These are phyloP conservation scores for Leptogaster cylindrica DNA, from an alignment of 2,888 invertebrate species.

Conservation along the genomic window DNA sequence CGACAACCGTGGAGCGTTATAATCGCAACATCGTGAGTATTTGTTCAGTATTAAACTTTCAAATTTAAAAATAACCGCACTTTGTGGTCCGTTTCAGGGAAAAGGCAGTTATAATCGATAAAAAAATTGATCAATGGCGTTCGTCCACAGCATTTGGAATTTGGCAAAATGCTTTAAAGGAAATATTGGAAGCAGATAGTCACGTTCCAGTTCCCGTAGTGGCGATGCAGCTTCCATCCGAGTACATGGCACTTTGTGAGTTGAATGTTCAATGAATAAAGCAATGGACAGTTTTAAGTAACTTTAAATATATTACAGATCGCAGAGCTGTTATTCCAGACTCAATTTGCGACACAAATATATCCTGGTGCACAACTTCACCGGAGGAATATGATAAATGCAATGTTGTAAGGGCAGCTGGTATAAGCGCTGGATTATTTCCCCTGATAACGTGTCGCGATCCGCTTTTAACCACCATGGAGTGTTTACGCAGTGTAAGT, in stretches of 20 bases:
- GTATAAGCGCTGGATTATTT: slow-evolving; percentile 66
- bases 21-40: slow-evolving; percentile 53
- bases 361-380: slow-evolving; percentile 70
- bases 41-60: background rate
- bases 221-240: slow-evolving; percentile 43
- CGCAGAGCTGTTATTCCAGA: too few relatives aligned
- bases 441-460: slow-evolving; percentile 66
- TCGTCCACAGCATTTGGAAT: slow-evolving; percentile 29
- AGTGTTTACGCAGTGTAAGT: slow-evolving; percentile 66
- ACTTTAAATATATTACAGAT: too few relatives aligned
- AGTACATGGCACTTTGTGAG: slow-evolving; percentile 45
- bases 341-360: slow-evolving; percentile 46
- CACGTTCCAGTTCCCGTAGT: slow-evolving; percentile 10
- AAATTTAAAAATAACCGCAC: too few relatives aligned
- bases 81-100: slow-evolving; percentile 46
- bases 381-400: slow-evolving; percentile 67
- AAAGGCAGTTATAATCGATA: slow-evolving; percentile 46
- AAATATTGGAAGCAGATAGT: slow-evolving; percentile 48
- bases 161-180: slow-evolving; percentile 49
- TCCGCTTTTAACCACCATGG: slow-evolving; percentile 61
- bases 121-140: slow-evolving; percentile 52
- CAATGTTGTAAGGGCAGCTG: slow-evolving; percentile 66
- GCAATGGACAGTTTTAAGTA: too few relatives aligned
- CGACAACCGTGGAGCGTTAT: slow-evolving; percentile 69
- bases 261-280: too few relatives aligned